Base-by-base conservation (phyloP, 1,140 invertebrate genomes). In the Gryllus bimaculatus region DNA sequence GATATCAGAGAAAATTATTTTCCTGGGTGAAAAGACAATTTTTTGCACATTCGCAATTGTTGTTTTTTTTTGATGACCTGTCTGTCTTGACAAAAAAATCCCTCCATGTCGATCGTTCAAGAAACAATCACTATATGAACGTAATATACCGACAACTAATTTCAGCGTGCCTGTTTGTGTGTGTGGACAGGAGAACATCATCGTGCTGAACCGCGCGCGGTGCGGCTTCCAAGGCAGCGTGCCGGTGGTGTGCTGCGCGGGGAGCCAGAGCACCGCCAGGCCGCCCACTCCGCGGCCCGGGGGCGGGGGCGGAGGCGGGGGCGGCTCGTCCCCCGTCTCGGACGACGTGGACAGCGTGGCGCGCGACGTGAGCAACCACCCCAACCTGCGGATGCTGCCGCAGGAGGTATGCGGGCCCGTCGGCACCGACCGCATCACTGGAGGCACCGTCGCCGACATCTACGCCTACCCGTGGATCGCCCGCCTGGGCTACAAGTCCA, bases 401-500 rank as follows among this genome's bases (percentile, higher is more conserved):
- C 10, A 13, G 54, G 54, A 66, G 10, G 0, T 10, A 7, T 66
- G 54, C 18, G 10, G 10, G 2, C 54, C 54, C 10, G 54, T 10
- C 10, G 54, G 10, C 54, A 66, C 54, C 18, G 54, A 84, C n/a
- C 88, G 88, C 54, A 92, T 95, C 47, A 92, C 94, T 0, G 93
- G 93, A 8, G 93, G 93, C 18, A 82, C 87, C 8, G 89, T 89
- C 77, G 90, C 92, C 0, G 85, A 88, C 78, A 85, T 90, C 4
- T 92, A 92, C 83, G 89, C 92, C 78, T 94, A 91, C 84, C 93
- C 93, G 0, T 94, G 93, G 93, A 89, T 93, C 84, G 90, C 88
- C 8, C 86, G 91, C 74, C 85, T 94, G 8, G 87, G 88, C 39
- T 92, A 92, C 83, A 88, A 88, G 78, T 89, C 89, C 76, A 86